Conservation (phyloP, 2,797 vertebrate species). For the Hydrocynus forskahlii region DNA sequence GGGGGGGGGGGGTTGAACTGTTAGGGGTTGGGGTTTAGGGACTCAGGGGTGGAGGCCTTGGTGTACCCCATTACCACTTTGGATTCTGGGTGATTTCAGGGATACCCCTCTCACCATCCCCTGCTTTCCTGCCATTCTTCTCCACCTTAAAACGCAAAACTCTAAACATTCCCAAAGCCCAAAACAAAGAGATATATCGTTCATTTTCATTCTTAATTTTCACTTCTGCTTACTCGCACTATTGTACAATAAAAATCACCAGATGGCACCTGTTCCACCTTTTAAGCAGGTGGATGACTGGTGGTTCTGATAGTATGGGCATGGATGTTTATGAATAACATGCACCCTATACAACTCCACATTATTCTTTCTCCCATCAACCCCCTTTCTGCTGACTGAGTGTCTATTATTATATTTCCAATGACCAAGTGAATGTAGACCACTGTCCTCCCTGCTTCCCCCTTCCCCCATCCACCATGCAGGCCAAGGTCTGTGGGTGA, state of each 20-base stretch:
- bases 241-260: neutral
- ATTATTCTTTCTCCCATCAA: slow-evolving; percentile 7
- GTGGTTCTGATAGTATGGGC: neutral
- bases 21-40: slow-evolving; percentile 64
- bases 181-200: neutral
- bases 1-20: slow-evolving; percentile 63
- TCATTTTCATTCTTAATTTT: no score
- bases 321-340: neutral
- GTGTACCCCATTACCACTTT: slow-evolving; percentile 60
- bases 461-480: slow-evolving; percentile 31
- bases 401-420: neutral
- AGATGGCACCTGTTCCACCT: neutral
- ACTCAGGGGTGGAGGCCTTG: slow-evolving; percentile 67
- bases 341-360: neutral
- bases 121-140: slow-evolving; percentile 54
- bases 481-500: slow-evolving; percentile 32
- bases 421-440: neutral
- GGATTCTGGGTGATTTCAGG: slow-evolving; percentile 75
- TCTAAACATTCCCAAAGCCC: neutral
- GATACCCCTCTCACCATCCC: slow-evolving; percentile 73
- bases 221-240: no score
- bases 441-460: slow-evolving; percentile 27
- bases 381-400: no score
- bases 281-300: neutral
- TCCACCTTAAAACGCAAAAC: slow-evolving; percentile 45